Base-by-base conservation (phyloP, 1,140 invertebrate genomes). In the Diprion similis region DNA sequence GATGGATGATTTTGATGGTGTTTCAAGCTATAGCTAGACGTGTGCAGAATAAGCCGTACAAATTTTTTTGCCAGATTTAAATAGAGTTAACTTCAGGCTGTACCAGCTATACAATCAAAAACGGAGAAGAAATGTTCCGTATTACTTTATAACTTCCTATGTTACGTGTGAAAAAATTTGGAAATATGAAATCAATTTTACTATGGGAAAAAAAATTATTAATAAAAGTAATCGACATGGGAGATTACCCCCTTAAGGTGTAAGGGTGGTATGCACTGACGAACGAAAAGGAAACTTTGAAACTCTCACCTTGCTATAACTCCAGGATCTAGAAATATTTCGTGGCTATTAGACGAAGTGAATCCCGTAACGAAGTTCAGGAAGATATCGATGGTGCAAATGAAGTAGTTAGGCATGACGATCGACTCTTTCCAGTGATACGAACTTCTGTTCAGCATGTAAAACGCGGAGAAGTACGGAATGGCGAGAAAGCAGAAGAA, bases 331-430 rank as follows among this genome's bases (percentile, higher is more conserved):
- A 85, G 70, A 74, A 82, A 73, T 48, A 85, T 79, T 46, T 83
- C 78, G 48, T 78, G 76, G 24, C 80, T 78, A 24, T 83, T 78
- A 0, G 15, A 11, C 11, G 78, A 79, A 10, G 65, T 68, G 66
- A 75, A 81, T 68, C 83, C 84, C 10, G 84, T 86, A 11, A 85
- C 73, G 46, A 83, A 85, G 76, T 81, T 85, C 15, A 86, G 65
- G 10, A 76, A 10, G 65, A 85, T 81, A 37, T 86, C 84, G 0
- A 82, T 15, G 9, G 83, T 71, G 18, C 81, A 84, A 11, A 83
- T 9, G 7, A 65, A 15, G 7, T 77, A 82, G 10, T 68, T 76
- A 7, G 82, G 78, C 68, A 77, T 73, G 2, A 82, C 65, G 10
- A 73, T 59, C 18, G n/a, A 66, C 68, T 15, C 46, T 68, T 79